These are phyloP conservation scores for Anthonomus grandis DNA, from an alignment of 1,140 invertebrate species.

Conservation along the genomic window DNA sequence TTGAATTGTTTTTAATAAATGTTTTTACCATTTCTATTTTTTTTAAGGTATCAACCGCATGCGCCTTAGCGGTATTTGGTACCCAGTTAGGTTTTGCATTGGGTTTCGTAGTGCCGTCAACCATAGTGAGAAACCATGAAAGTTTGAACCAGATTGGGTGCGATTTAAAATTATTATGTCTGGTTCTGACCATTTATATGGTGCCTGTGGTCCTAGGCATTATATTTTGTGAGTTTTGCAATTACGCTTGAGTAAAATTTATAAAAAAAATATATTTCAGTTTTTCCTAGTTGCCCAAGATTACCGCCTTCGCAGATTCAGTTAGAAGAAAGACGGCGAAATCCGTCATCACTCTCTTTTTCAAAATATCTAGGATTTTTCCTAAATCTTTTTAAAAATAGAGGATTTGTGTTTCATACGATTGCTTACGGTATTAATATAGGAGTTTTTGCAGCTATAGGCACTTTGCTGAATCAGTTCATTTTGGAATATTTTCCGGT, in stretches of 20 bases:
- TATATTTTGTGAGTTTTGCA: constrained; percentile 22
- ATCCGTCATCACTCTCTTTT: background rate
- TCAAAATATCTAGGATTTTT: constrained; percentile 22
- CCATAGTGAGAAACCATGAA: constrained; percentile 50
- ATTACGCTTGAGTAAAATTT: no score
- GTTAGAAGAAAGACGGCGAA: constrained; percentile 10
- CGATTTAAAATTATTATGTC: constrained; percentile 37
- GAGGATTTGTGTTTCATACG: constrained; percentile 25
- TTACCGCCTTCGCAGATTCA: constrained; percentile 19
- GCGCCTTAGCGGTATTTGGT: constrained; percentile 75
- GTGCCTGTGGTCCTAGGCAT: constrained; percentile 23
- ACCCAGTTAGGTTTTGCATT: constrained; percentile 61
- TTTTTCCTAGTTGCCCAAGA: constrained; percentile 23
- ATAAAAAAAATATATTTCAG: constrained; percentile 22
- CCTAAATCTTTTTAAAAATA: constrained; percentile 20
- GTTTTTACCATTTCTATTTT: background rate
- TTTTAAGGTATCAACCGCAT: constrained; percentile 62
- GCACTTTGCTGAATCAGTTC: constrained; percentile 34
- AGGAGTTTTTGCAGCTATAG: constrained; percentile 28
- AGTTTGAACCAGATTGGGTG: constrained; percentile 43
- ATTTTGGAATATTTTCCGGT: constrained; percentile 36
- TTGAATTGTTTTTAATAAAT: no score
- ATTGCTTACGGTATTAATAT: constrained; percentile 35
- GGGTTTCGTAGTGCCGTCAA: constrained; percentile 49
- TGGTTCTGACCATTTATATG: constrained; percentile 21